phyloP scores from a whole-genome alignment of 2,888 invertebrate species.

The Resseliella maxima region DNA sequence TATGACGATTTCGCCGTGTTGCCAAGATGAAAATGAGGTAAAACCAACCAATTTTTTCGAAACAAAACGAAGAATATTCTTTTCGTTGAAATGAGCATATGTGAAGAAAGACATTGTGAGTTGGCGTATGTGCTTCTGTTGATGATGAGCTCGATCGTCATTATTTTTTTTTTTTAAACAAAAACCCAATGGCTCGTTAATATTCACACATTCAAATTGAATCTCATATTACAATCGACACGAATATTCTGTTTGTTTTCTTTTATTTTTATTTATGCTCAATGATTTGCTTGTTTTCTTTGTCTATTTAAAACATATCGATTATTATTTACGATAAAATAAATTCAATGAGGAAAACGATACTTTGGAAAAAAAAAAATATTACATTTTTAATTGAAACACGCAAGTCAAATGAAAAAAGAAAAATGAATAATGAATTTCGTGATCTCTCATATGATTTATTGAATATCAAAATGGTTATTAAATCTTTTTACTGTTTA shows the following conservation, averaged over 20 bases:
- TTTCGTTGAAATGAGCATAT: neutral
- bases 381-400: neutral
- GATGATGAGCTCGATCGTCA: neutral
- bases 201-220: neutral
- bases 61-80: neutral
- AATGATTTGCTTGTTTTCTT: neutral
- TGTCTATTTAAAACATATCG: neutral
- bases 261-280: too few species aligned
- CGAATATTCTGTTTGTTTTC: neutral
- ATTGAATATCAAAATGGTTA: conserved; percentile 25
- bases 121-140: neutral
- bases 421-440: conserved; percentile 48
- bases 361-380: neutral
- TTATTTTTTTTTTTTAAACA: too few species aligned
- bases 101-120: too few species aligned
- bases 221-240: neutral
- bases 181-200: neutral
- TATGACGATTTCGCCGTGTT: too few species aligned
- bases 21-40: too few species aligned
- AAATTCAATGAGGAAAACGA: neutral
- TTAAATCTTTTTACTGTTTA: neutral
- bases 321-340: neutral
- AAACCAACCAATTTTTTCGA: too few species aligned
- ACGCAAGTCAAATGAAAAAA: neutral
- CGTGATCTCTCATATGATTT: neutral